These are phyloP conservation scores for Chesias legatella DNA, from an alignment of 2,888 invertebrate genomes.

Conservation along the genomic window DNA sequence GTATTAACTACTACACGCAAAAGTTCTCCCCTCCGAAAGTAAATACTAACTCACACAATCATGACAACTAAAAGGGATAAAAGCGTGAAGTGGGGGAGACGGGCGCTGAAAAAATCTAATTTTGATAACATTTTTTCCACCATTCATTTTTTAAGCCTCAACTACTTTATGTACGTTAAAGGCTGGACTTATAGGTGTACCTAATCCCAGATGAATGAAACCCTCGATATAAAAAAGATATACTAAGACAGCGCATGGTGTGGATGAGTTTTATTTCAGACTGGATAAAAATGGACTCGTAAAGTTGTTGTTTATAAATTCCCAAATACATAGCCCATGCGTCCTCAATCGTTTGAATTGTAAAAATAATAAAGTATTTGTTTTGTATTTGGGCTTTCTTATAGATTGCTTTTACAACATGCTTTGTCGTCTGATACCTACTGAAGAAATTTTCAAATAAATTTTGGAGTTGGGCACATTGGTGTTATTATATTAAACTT, in stretches of 20 bases:
- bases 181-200: slow-evolving; percentile 6
- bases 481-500: too few relatives aligned
- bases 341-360: too few relatives aligned
- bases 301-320: too few relatives aligned
- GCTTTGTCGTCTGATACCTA: too few relatives aligned
- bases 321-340: too few relatives aligned
- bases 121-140: slow-evolving; percentile 25
- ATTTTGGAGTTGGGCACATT: too few relatives aligned
- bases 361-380: too few relatives aligned
- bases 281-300: background rate
- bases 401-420: too few relatives aligned
- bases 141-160: slow-evolving; percentile 13
- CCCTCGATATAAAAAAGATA: background rate
- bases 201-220: slow-evolving; percentile 1
- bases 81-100: slow-evolving; percentile 30
- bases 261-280: slow-evolving; percentile 1
- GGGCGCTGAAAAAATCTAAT: slow-evolving; percentile 23
- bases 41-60: slow-evolving; percentile 37
- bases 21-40: slow-evolving; percentile 28
- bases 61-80: slow-evolving; percentile 22
- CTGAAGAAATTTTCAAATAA: too few relatives aligned
- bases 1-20: slow-evolving; percentile 28
- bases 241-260: background rate
- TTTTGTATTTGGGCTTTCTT: too few relatives aligned
- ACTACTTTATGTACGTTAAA: slow-evolving; percentile 2